Evolutionary conservation across 2,113 vertebrate species (phyloP), one percentile per base, ranked within the genome.

Genomic region (Hippolais icterina): DNA sequence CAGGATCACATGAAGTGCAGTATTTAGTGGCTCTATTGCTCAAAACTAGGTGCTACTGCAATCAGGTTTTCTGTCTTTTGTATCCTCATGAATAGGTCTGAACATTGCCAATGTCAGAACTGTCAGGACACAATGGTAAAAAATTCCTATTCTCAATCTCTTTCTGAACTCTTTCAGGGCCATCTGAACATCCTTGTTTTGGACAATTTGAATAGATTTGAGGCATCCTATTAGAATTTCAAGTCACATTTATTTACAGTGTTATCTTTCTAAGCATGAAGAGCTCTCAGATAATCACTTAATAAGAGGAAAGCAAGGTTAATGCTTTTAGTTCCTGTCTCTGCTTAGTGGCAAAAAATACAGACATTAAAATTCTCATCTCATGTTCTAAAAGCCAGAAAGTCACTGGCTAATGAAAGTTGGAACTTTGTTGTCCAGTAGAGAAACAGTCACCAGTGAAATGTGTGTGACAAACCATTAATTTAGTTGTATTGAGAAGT

Each of bases 41-140:
- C 60, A 81, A 77, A 92, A 37, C 25, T 6, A 80, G 59, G 16
- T 70, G 27, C 60, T 92, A 18, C 15, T 89, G 50, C 89, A 96
- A 77, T 94, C 87, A 93, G 54, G 12, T 83, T 96, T 88, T 91
- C 39, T 74, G 68, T n/a, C 93, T 81, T 96, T 96, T 95, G 88
- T 92, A n/a, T 81, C 76, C 64, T 68, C 33, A 6, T 90, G 94
- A 96, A 93, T 93, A 91, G 76, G 50, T 77, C 89, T 96, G 86
- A 95, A 74, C 60, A 56, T 31, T 77, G 61, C 27, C 70, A 54
- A 19, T 50, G 65, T 47, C 61, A 83, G 70, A 92, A 83, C 12
- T 79, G 74, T 22, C 74, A 87, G 76, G 77, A 75, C 44, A 94
- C 88, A 96, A 93, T 92, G 75, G 59, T 24, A 86, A 93, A 88